Evolutionary conservation across 1,140 invertebrate genomes (phyloP).

Genomic region (Heliothis virescens): DNA sequence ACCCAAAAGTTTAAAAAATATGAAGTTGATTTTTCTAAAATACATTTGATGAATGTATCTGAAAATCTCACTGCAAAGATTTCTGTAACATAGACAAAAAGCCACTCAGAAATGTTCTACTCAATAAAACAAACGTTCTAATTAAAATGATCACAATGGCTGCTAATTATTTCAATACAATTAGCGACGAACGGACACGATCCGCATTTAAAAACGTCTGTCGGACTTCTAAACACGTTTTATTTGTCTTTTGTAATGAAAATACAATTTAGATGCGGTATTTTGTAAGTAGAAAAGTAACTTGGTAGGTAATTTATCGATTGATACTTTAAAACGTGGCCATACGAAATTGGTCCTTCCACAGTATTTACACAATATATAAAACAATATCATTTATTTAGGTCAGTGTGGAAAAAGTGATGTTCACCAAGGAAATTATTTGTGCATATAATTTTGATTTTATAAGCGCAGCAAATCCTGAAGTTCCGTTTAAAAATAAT

Average conservation of each 20-base stretch:
- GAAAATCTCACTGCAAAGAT: background rate
- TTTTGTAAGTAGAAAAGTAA: background rate
- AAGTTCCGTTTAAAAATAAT: too few relatives aligned
- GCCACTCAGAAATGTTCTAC: background rate
- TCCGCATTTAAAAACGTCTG: constrained; percentile 23
- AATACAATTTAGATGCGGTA: background rate
- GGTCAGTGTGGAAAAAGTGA: too few relatives aligned
- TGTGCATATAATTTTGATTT: too few relatives aligned
- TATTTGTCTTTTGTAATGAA: constrained; percentile 21
- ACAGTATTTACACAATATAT: too few relatives aligned
- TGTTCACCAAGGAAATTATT: too few relatives aligned
- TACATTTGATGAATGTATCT: too few relatives aligned
- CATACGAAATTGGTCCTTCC: too few relatives aligned
- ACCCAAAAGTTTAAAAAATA: too few relatives aligned
- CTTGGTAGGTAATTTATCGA: background rate
- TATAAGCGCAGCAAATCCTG: too few relatives aligned
- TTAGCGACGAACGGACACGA: constrained; percentile 17
- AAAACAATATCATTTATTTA: too few relatives aligned
- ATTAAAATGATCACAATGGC: constrained; percentile 30
- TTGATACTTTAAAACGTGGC: too few relatives aligned
- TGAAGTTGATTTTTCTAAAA: too few relatives aligned
- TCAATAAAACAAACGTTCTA: constrained; percentile 17
- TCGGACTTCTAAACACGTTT: constrained; percentile 30
- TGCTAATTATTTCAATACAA: constrained; percentile 38
- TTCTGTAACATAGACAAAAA: background rate